phyloP scores from a whole-genome alignment of 2,888 invertebrate species.

The Syritta pipiens region DNA sequence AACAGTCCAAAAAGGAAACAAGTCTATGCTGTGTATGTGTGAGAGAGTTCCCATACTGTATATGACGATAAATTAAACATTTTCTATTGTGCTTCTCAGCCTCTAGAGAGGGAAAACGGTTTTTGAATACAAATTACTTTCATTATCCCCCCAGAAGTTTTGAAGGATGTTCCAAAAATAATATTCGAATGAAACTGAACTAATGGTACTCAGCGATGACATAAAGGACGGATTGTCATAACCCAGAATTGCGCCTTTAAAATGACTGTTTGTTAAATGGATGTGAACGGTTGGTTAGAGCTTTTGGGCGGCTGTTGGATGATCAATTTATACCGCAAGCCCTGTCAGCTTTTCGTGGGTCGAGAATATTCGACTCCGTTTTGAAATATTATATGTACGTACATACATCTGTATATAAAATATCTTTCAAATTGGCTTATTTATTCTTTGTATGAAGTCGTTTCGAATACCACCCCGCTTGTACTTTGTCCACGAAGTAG shows the following conservation, averaged over 20 bases:
- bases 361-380: slow-evolving; percentile 6
- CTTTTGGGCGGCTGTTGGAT: slow-evolving; percentile 4
- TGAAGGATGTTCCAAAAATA: slow-evolving; percentile 54
- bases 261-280: slow-evolving; percentile 37
- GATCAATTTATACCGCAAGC: slow-evolving; percentile 10
- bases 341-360: background rate
- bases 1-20: background rate
- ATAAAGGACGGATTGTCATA: slow-evolving; percentile 57
- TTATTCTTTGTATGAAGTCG: slow-evolving; percentile 32
- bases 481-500: slow-evolving; percentile 2
- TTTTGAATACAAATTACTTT: slow-evolving; percentile 64
- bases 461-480: slow-evolving; percentile 42
- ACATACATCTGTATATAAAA: background rate
- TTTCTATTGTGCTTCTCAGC: slow-evolving; percentile 31
- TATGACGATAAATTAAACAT: slow-evolving; percentile 42
- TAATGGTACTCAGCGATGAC: slow-evolving; percentile 52
- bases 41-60: background rate
- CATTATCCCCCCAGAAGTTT: slow-evolving; percentile 52
- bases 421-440: slow-evolving; percentile 35
- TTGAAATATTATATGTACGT: too few relatives aligned
- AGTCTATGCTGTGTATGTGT: background rate
- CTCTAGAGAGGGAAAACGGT: slow-evolving; percentile 35
- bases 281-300: slow-evolving; percentile 3
- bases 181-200: slow-evolving; percentile 52
- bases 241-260: slow-evolving; percentile 47